A percentile compares a stretch with the other conserved stretches of the same genome.
Conservation (phyloP, 2,797 vertebrate genomes). For the Alauda arvensis region DNA sequence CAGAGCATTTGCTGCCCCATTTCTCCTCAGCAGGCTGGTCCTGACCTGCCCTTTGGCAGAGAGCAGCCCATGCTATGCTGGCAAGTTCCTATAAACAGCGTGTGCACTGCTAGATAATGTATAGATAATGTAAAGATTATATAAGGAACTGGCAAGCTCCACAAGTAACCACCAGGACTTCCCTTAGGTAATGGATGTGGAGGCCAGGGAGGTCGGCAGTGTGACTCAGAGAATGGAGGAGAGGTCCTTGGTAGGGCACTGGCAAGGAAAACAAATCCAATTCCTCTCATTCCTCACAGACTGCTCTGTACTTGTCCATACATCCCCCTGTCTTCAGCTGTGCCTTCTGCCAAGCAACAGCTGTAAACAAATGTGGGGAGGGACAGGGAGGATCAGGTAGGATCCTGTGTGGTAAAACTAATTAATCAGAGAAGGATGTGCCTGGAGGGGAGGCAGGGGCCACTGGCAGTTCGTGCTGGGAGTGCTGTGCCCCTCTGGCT, state of each 20-base stretch:
- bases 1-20: background rate
- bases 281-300: background rate
- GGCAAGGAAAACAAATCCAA: background rate
- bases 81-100: background rate
- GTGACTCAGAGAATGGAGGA: background rate
- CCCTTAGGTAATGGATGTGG: background rate
- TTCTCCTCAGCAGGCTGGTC: background rate
- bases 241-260: background rate
- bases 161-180: background rate
- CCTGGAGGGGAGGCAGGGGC: background rate
- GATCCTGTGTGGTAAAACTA: background rate
- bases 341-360: background rate
- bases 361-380: background rate
- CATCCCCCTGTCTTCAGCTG: background rate
- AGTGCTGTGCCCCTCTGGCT: background rate
- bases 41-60: constrained; percentile 11
- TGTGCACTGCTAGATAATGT: background rate
- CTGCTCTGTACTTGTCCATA: background rate
- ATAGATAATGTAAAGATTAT: background rate
- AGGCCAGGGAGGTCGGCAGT: rapidly evolving
- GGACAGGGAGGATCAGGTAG: background rate
- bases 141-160: background rate
- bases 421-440: background rate
- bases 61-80: background rate
- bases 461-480: background rate